Conservation (phyloP, 2,113 vertebrate genomes). For the Columba livia region DNA sequence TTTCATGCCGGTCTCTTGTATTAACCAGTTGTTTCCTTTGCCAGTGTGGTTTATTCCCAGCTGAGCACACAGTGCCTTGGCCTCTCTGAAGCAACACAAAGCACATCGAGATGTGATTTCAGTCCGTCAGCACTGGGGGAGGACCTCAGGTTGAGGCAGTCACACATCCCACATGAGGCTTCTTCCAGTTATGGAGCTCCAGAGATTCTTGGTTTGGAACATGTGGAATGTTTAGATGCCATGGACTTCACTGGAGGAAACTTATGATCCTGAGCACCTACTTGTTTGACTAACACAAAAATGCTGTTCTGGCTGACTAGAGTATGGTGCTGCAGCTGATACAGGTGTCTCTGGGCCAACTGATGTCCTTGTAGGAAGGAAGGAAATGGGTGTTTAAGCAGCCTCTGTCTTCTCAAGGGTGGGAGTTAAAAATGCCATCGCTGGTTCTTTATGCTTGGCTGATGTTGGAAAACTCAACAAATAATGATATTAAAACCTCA, state of each 20-base stretch:
- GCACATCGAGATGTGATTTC: background rate
- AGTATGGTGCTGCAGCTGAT: background rate
- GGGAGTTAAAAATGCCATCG: background rate
- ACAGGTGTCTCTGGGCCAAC: background rate
- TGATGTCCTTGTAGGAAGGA: background rate
- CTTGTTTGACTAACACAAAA: background rate
- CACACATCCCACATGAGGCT: background rate
- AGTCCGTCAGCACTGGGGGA: fast-evolving
- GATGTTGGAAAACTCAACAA: background rate
- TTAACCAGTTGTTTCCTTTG: background rate
- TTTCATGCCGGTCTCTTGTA: background rate
- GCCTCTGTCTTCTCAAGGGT: background rate
- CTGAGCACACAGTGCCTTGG: background rate
- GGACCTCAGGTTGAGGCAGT: background rate
- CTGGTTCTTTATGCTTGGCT: background rate
- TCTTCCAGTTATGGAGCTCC: background rate
- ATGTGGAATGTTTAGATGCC: fast-evolving
- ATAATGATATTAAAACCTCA: background rate
- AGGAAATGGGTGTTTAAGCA: background rate
- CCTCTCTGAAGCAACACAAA: background rate
- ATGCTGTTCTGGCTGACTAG: background rate
- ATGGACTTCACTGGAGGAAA: background rate
- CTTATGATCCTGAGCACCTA: background rate
- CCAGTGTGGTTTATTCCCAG: background rate
- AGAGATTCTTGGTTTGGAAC: background rate